Evolutionary conservation across 2,888 invertebrate species (phyloP), one percentile per base, ranked within the genome.

Genomic region (Thumatha senex): DNA sequence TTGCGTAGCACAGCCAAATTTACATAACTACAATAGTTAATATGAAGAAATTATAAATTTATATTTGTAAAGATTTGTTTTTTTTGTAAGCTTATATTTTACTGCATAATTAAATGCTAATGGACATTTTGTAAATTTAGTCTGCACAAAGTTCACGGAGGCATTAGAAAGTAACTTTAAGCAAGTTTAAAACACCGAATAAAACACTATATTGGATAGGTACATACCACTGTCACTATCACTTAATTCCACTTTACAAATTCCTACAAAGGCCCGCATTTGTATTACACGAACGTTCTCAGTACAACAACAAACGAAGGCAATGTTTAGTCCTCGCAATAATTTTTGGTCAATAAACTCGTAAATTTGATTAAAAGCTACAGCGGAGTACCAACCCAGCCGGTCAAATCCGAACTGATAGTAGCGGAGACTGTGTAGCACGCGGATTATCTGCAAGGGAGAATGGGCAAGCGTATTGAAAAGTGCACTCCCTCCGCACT

Each of bases 381-480:
- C 8, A 13, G 24, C 53, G 31, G 36, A 42, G 58, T 14, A 66
- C 67, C 61, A 51, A 36, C 44, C 49, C 51, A 44, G 50, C 51
- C 51, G 44, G 46, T 35, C 48, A 47, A 58, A 51, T 57, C 36
- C 55, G 47, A 39, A 63, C 64, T 65, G 64, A 47, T 66, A 52
- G 51, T 24, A 48, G 14, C 24, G 48, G 38, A 18, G 38, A 48
- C 31, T 34, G 33, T 30, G 48, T 48, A 30, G 41, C 51, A 57
- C 48, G 59, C 56, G 56, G 51, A 54, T 62, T 48, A 62, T 43
- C 43, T 42, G 51, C 56, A 50, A 46, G 38, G 46, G 56, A 49
- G 56, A 56, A 48, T 43, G 34, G 46, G 59, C 52, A 40, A 48
- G 44, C 29, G 46, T 45, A 43, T 38, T 40, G 54, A 51, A 43